Conservation (phyloP, 2,113 vertebrate species). For the Corythornis vintsioides region DNA sequence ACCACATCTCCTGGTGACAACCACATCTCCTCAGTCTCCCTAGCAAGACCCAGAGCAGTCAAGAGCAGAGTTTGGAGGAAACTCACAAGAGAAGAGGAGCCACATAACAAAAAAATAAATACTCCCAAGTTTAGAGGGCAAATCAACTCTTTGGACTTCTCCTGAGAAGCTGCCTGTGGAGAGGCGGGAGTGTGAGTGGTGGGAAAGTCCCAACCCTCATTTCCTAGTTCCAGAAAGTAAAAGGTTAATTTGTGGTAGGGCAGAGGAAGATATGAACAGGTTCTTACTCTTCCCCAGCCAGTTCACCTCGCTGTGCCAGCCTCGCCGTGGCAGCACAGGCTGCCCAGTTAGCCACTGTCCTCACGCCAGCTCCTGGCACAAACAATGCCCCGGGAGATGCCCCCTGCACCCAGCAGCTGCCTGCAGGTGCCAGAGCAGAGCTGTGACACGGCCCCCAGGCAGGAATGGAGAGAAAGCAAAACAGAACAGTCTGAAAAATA, state of each 20-base stretch:
- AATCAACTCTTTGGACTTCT: not conserved
- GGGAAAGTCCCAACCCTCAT: not conserved
- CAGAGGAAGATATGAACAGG: not conserved
- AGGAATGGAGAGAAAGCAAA: conserved; percentile 37
- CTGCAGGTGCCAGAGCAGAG: conserved; percentile 46
- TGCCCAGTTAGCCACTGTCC: conserved; percentile 63
- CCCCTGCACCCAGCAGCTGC: conserved; percentile 62
- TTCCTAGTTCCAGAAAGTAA: not conserved
- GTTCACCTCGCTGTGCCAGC: conserved; percentile 36
- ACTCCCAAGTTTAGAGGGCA: not conserved
- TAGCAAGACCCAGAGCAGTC: not conserved
- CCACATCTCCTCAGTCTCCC: not conserved
- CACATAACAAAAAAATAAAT: not conserved
- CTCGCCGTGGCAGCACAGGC: not conserved
- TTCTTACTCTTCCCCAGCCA: conserved; percentile 4
- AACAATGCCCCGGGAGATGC: conserved; percentile 64
- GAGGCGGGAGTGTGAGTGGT: not conserved
- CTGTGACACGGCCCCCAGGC: not conserved
- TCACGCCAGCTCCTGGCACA: conserved; percentile 64
- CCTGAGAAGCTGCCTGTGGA: not conserved
- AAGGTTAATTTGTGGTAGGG: not conserved
- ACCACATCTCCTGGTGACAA: not conserved
- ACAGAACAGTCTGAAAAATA: conserved; percentile 29
- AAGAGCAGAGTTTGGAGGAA: not conserved
- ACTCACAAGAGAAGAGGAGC: not conserved